Evolutionary conservation across 2,113 vertebrate genomes (phyloP), one percentile per base, ranked within the genome.

Genomic region (Panthera tigris): DNA sequence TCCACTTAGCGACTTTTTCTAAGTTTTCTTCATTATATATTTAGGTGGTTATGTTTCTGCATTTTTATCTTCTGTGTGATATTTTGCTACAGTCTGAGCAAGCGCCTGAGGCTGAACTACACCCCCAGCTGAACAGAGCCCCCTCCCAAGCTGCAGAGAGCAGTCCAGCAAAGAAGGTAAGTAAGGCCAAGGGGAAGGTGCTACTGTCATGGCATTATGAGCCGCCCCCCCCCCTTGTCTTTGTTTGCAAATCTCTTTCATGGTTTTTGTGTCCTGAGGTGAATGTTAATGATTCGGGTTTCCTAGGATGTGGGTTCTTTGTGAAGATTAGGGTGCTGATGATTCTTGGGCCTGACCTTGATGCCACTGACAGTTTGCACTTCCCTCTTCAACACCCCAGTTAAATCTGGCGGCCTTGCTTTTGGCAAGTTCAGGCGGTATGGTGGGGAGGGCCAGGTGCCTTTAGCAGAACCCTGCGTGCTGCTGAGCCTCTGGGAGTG

Each of bases 141-240:
- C 84, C 98, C 0, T 98, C 95, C 0, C 99, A 99, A 91, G 96
- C 98, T 82, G 99, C 99, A 97, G 99, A 99, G 98, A 97, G 98
- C 98, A 98, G 97, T 82, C 98, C 98, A 80, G 94, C 98, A 36
- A 99, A 99, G 98, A 99, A 99, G 99, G 99, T 99, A 98, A 98
- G 98, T 99, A 98, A 98, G 98, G 93, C 74, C n/a, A 48, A 68
- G 15, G 3, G 14, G 25, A 6, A 0, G 68, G 16, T 85, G 31
- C 45, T 15, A 0, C 68, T 81, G 11, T 65, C 45, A 13, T 27
- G 76, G 23, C 50, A 5, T 92, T 41, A 87, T 80, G n/a, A 93
- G 86, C 76, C 95, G 39, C 39, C 4, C 39, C 39, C 63, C 39
- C 39, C 39, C 39, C 39, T 91, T 83, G 81, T 27, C 84, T 97